Percentiles rank a stretch among this genome's conserved stretches.
phyloP scores from a whole-genome alignment of 2,888 invertebrate species.

The Lithodes maja region DNA sequence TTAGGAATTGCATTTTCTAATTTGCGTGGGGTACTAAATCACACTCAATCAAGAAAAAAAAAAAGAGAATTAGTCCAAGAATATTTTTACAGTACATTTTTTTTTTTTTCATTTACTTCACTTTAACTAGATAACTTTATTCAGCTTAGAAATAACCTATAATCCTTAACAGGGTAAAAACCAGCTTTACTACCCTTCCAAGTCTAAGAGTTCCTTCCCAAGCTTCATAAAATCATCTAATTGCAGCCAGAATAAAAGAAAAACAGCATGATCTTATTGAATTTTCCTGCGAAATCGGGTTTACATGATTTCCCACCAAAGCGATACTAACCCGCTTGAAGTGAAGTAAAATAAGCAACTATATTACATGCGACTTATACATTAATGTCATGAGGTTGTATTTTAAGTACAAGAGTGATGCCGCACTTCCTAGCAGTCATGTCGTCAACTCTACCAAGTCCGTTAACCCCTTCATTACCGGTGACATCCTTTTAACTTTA shows the following conservation, averaged over 20 bases:
- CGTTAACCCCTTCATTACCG: no score
- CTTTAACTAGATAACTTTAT: no score
- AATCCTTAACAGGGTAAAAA: not conserved
- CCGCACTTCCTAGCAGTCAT: not conserved
- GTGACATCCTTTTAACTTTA: no score
- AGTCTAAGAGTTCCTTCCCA: not conserved
- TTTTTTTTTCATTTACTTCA: no score
- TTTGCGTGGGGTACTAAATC: no score
- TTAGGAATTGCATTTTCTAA: no score
- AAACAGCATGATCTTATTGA: not conserved
- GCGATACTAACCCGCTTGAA: not conserved
- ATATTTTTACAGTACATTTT: no score
- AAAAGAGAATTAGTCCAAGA: no score
- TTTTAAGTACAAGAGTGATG: conserved; percentile 38
- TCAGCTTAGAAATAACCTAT: no score
- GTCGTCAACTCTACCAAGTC: no score
- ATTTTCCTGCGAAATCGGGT: not conserved
- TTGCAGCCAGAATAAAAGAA: not conserved
- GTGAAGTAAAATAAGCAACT: conserved; percentile 19
- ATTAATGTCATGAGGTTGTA: conserved; percentile 21
- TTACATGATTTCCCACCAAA: not conserved
- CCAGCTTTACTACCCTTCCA: not conserved
- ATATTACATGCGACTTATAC: conserved; percentile 27
- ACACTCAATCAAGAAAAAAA: no score
- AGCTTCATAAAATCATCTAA: not conserved